Evolutionary conservation across 92 coral and sea anemone genomes (phyloP), one percentile per base, ranked within the genome.

Genomic region (Parazoanthus swiftii): DNA sequence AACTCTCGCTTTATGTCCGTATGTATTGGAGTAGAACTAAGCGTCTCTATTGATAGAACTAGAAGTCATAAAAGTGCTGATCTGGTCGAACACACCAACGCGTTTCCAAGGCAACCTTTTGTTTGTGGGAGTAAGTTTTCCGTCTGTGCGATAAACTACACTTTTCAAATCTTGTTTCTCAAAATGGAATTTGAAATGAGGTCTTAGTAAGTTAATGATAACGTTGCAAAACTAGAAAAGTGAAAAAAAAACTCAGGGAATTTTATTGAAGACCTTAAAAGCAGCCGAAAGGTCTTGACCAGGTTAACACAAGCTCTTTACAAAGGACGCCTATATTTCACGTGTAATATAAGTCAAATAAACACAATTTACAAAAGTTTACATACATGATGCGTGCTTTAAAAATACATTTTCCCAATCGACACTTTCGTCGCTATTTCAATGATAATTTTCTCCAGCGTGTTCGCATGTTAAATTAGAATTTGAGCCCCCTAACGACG

Each of bases 31-130:
- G 25, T 26, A 76, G 80, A 14, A 36, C 76, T 33, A 13, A 76
- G 80, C 80, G 54, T 76, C 80, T 54, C 20, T 23, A 3, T 8
- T 37, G 42, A 39, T 39, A 39, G 42, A 39, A 39, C 2, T 39
- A 39, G 42, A 39, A 39, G 42, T 39, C 25, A 21, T 39, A 3
- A 3, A 54, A 54, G 14, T 54, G 59, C 59, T 54, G 59, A 54
- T 54, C 59, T 54, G 59, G 59, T 13, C 59, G 51, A 48, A 14
- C 20, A 14, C 20, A 42, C 51, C 3, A 29, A 39, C n/a, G 23
- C 54, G 80, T 76, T 76, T 29, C 80, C 54, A 37, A 16, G 80
- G 80, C 54, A 37, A 76, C 80, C 80, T 76, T 76, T 44, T 76
- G 80, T 76, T 76, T 76, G 80, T 3, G 48, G 54, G 48, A 76